These are phyloP conservation scores for Neodontobutis hainanensis DNA, from an alignment of 2,113 vertebrate species.

Conservation along the genomic window DNA sequence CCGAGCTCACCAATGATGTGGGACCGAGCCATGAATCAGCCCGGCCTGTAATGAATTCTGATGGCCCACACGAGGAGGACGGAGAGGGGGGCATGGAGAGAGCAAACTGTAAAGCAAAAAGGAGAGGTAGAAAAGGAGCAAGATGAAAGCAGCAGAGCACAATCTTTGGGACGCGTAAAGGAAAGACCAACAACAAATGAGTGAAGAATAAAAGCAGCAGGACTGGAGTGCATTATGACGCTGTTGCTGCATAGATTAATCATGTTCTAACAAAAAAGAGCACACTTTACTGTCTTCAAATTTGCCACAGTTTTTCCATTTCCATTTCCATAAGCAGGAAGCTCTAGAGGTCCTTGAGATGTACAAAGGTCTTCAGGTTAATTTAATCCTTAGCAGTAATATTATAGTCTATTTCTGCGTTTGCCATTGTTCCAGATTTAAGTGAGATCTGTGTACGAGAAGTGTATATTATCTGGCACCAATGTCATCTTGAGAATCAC, in stretches of 20 bases:
- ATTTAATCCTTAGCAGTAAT: too few species aligned
- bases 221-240: neutral
- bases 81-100: slow-evolving; percentile 6
- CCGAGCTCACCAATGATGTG: slow-evolving; percentile 53
- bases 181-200: neutral
- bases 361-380: too few species aligned
- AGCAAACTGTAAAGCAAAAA: neutral
- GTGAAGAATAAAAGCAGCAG: neutral
- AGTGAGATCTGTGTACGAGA: too few species aligned
- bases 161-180: neutral
- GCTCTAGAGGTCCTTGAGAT: too few species aligned
- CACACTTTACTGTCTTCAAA: neutral
- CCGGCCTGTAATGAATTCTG: slow-evolving; percentile 68
- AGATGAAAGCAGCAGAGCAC: neutral
- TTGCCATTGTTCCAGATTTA: too few species aligned
- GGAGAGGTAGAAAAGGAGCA: neutral
- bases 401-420: too few species aligned
- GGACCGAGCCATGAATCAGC: slow-evolving; percentile 71
- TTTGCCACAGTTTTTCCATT: too few species aligned
- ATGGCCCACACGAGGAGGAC: slow-evolving; percentile 53
- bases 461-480: too few species aligned
- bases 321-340: too few species aligned
- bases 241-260: neutral
- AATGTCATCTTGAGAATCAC: too few species aligned
- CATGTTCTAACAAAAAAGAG: neutral